Evolutionary conservation across 2,888 invertebrate genomes (phyloP).

Genomic region (Archips crataeganus): DNA sequence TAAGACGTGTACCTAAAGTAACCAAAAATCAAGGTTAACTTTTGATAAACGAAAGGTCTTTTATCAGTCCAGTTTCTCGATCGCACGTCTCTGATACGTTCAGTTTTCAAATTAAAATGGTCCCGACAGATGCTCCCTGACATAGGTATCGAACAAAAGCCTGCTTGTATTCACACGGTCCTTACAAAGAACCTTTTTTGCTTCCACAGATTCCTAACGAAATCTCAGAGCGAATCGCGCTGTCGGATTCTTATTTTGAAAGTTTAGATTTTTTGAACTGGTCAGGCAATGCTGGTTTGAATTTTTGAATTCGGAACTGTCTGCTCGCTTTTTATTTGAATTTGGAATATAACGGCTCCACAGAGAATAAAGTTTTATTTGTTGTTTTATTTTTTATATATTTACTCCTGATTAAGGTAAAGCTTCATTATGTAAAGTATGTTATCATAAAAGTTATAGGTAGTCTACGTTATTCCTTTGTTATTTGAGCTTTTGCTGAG

Average conservation of each 20-base stretch:
- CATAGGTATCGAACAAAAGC: slow-evolving; percentile 67
- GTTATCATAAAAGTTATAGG: no score
- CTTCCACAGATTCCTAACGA: slow-evolving; percentile 62
- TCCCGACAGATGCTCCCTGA: slow-evolving; percentile 75
- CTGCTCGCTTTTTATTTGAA: slow-evolving; percentile 22
- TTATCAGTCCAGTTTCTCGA: slow-evolving; percentile 36
- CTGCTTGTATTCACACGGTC: slow-evolving; percentile 76
- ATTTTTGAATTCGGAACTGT: slow-evolving; percentile 34
- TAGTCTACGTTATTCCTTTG: neutral
- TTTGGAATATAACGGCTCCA: slow-evolving; percentile 11
- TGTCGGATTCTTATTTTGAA: slow-evolving; percentile 65
- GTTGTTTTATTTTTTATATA: neutral
- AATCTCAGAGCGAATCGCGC: slow-evolving; percentile 76
- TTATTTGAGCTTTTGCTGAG: neutral
- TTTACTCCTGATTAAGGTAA: neutral
- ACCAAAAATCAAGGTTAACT: slow-evolving; percentile 22
- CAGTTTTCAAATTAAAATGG: slow-evolving; percentile 66
- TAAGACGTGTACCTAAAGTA: slow-evolving; percentile 30
- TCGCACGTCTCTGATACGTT: slow-evolving; percentile 50
- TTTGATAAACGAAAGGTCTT: slow-evolving; percentile 32
- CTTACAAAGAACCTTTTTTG: slow-evolving; percentile 75
- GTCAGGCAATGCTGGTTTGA: slow-evolving; percentile 37
- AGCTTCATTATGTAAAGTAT: no score
- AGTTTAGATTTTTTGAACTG: slow-evolving; percentile 47
- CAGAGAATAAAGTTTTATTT: neutral